A percentile compares a stretch with the other conserved stretches of the same genome.
These are phyloP conservation scores for Tauraco hartlaubi DNA, from an alignment of 2,797 vertebrate genomes.

Conservation along the genomic window DNA sequence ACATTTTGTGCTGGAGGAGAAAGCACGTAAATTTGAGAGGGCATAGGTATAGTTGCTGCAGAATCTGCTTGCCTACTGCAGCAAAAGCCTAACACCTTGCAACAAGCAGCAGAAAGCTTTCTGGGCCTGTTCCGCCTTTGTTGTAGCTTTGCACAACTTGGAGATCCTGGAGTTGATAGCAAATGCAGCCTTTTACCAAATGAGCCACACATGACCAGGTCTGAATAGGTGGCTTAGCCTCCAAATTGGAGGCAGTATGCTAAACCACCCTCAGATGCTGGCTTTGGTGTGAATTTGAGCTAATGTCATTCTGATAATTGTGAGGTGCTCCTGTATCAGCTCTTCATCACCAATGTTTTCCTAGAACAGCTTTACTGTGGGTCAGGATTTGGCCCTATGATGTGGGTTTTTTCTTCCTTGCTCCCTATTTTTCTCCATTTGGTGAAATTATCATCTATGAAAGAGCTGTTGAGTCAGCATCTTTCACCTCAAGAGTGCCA, in stretches of 20 bases:
- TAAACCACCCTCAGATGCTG: background rate
- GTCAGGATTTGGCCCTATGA: background rate
- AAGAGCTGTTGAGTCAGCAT: background rate
- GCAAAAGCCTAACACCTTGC: background rate
- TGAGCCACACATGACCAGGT: rapidly evolving
- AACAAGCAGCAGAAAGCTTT: background rate
- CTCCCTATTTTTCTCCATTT: background rate
- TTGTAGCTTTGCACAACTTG: background rate
- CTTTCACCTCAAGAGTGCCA: background rate
- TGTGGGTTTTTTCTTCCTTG: background rate
- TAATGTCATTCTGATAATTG: background rate
- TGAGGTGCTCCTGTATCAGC: background rate
- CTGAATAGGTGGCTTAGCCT: background rate
- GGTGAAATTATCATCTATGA: background rate
- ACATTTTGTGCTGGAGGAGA: background rate
- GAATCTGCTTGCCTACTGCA: background rate
- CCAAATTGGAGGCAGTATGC: background rate
- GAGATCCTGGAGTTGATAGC: background rate
- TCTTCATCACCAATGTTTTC: background rate
- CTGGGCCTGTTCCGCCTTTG: background rate
- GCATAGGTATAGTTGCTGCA: background rate
- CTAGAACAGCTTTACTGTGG: background rate
- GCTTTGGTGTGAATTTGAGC: background rate
- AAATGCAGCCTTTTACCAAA: background rate
- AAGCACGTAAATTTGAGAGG: background rate